phyloP scores from a whole-genome alignment of 2,113 vertebrate genomes.

The Spilogale gracilis region DNA sequence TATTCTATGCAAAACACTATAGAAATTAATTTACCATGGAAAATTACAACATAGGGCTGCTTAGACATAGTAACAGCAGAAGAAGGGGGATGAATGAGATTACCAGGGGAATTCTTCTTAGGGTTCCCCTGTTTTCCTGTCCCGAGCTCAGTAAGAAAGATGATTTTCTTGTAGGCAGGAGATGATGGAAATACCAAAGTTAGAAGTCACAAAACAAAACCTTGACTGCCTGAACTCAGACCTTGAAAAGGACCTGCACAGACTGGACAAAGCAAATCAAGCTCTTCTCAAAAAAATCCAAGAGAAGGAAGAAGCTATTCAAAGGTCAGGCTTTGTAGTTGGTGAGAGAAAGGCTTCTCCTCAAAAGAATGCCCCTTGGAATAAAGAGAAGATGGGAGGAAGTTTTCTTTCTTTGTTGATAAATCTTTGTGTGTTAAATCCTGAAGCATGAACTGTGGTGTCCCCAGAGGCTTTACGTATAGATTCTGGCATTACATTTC shows the following conservation, averaged over 20 bases:
- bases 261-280: constrained; percentile 66
- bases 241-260: constrained; percentile 77
- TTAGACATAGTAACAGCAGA: not conserved
- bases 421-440: not conserved
- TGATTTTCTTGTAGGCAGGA: constrained; percentile 4
- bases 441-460: not conserved
- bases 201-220: constrained; percentile 67
- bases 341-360: not conserved
- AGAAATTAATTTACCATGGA: not conserved
- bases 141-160: not conserved
- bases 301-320: constrained; percentile 70
- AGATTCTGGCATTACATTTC: not conserved
- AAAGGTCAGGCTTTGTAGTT: constrained; percentile 61
- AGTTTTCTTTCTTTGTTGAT: not conserved
- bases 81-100: not conserved
- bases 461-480: not conserved
- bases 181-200: constrained; percentile 39
- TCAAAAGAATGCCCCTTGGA: not conserved
- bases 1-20: not conserved
- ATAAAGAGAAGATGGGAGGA: not conserved
- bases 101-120: not conserved
- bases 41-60: not conserved
- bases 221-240: constrained; percentile 64
- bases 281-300: constrained; percentile 66
- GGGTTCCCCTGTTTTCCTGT: not conserved